A percentile compares a stretch with the other conserved stretches of the same genome.
Evolutionary conservation across 2,797 vertebrate genomes (phyloP).

Genomic region (Brachymystax lenok): DNA sequence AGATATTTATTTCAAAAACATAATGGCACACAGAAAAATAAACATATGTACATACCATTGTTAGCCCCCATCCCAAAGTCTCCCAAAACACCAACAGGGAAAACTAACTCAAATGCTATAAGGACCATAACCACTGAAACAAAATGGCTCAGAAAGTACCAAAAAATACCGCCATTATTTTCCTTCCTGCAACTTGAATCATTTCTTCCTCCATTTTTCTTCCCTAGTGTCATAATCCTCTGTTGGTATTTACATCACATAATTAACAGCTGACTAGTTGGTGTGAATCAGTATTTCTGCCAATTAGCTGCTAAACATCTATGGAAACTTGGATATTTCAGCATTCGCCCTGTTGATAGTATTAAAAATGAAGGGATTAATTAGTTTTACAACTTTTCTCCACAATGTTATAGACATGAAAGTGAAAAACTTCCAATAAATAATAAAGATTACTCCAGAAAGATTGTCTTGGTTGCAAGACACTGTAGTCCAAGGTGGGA

Average conservation of each 20-base stretch:
- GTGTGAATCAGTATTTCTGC: conserved; percentile 3
- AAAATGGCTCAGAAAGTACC: conserved; percentile 34
- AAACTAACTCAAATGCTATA: conserved; percentile 54
- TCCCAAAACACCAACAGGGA: conserved; percentile 29
- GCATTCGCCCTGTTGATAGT: background rate
- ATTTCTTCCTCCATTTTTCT: background rate
- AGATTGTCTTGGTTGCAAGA: conserved; percentile 41
- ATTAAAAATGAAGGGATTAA: conserved; percentile 18
- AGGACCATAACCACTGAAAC: conserved; percentile 46
- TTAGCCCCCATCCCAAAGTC: conserved; percentile 27
- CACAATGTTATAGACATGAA: conserved; percentile 25
- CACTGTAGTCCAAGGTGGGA: conserved; percentile 33
- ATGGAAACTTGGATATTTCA: background rate
- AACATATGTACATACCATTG: conserved; percentile 50
- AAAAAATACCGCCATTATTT: conserved; percentile 45
- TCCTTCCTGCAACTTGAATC: conserved; percentile 44
- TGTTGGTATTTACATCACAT: background rate
- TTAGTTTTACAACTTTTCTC: conserved; percentile 43
- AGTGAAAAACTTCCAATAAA: conserved; percentile 16
- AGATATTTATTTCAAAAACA: conserved; percentile 65
- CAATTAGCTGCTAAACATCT: no score
- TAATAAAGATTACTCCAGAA: conserved; percentile 25
- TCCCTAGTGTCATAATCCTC: background rate
- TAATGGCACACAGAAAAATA: conserved; percentile 40
- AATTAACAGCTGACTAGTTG: background rate